phyloP scores from a whole-genome alignment of 64 coral and sea anemone genomes.

The Porites lutea region DNA sequence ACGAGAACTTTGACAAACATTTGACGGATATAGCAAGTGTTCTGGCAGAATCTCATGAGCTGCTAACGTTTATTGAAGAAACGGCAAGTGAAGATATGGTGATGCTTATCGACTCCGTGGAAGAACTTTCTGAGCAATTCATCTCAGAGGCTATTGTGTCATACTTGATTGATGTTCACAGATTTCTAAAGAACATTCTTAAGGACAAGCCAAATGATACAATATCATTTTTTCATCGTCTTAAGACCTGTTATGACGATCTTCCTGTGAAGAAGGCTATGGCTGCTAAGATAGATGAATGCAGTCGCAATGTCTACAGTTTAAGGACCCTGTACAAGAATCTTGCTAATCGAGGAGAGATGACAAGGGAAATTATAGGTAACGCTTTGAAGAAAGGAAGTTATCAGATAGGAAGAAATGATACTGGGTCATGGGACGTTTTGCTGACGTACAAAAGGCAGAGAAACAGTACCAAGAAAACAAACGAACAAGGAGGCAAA shows the following conservation, averaged over 20 bases:
- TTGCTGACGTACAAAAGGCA: background rate
- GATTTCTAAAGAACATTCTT: slow-evolving; percentile 56
- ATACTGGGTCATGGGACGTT: slow-evolving; percentile 21
- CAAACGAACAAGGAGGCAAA: background rate
- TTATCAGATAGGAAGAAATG: slow-evolving; percentile 4
- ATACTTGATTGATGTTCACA: slow-evolving; percentile 75
- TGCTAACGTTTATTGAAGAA: slow-evolving; percentile 32
- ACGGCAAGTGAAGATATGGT: slow-evolving; percentile 34
- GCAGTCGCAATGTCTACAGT: slow-evolving; percentile 73
- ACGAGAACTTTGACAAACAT: background rate
- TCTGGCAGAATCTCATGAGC: slow-evolving; percentile 12
- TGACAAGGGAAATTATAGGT: slow-evolving; percentile 69
- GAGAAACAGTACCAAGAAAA: background rate
- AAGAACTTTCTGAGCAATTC: slow-evolving; percentile 76
- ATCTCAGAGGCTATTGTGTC: slow-evolving; percentile 75
- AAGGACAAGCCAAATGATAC: slow-evolving; percentile 19
- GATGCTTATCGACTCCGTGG: slow-evolving; percentile 59
- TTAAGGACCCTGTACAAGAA: slow-evolving; percentile 71
- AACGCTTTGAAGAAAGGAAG: slow-evolving; percentile 63
- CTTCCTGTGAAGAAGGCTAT: slow-evolving; percentile 2
- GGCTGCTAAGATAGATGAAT: slow-evolving; percentile 70
- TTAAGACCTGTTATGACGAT: background rate
- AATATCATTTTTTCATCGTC: background rate
- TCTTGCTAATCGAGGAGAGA: slow-evolving; percentile 71
- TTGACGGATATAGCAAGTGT: background rate